Base-by-base conservation (phyloP, 2,888 invertebrate genomes). In the Amphipoea lucens region DNA sequence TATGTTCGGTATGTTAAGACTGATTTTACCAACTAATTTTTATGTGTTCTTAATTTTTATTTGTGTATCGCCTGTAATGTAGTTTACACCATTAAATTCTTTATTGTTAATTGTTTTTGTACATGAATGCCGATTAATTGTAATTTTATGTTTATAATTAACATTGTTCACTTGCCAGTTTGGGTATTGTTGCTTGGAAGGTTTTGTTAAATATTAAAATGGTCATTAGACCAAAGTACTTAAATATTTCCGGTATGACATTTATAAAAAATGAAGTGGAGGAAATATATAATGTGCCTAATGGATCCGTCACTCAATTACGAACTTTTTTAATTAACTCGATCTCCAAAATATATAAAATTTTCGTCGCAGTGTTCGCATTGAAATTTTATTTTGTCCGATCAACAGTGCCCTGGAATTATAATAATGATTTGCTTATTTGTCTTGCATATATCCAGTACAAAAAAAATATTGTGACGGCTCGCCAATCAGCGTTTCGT, bases 11-110 rank as follows among this genome's bases (percentile, higher is more conserved):
- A 82, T 86, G 91, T 93, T 91, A 95, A 96, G 96, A 96, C 96
- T 96, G 96, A 96, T 95, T 94, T 94, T 90, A 90, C 90, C 91
- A 91, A 80, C 86, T 90, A 89, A 81, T 90, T 88, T 87, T 0
- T 82, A 84, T 89, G 86, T 90, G 92, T 92, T 91, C 92, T 90
- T 87, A 89, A 91, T 93, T 92, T 92, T 92, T 88, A 88, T 91
- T 90, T 90, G 89, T 91, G 82, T 89, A 84, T 88, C 85, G 81
- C 73, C 79, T 82, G 9, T 78, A 87, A 87, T 86, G 88, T 89
- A 88, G 83, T 86, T 88, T 87, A 60, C 65, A 76, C 51, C 54
- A 68, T 81, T 40, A 69, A 87, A 66, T 81, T 76, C 65, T 67
- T 70, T 78, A 57, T 74, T 87, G 68, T 87, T 76, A 76, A 79